Conservation (phyloP, 2,888 invertebrate species). For the Stenodera caucasica region DNA sequence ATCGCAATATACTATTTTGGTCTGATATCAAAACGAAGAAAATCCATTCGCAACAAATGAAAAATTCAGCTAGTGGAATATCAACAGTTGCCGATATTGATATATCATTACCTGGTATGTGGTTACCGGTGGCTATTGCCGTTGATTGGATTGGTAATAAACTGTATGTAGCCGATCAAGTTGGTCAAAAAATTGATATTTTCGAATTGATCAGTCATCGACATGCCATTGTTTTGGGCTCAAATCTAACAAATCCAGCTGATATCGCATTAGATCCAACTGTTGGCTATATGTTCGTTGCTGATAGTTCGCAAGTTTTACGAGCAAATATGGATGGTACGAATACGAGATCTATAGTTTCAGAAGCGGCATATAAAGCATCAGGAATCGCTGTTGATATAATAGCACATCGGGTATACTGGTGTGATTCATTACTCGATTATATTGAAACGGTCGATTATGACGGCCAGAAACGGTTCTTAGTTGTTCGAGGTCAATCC, state of each 20-base stretch:
- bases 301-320: constrained; percentile 80
- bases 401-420: constrained; percentile 87
- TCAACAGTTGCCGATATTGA: constrained; percentile 62
- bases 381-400: constrained; percentile 90
- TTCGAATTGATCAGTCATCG: constrained; percentile 84
- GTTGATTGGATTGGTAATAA: constrained; percentile 98
- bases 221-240: constrained; percentile 89
- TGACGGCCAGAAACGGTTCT: constrained; percentile 78
- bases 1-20: constrained; percentile 80
- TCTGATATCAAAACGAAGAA: constrained; percentile 83
- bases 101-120: constrained; percentile 78
- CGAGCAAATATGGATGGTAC: constrained; percentile 96
- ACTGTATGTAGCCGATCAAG: constrained; percentile 89
- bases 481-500: constrained; percentile 78
- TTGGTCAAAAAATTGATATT: constrained; percentile 93
- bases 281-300: constrained; percentile 83
- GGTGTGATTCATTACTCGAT: constrained; percentile 95
- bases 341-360: constrained; percentile 77
- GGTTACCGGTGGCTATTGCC: constrained; percentile 89
- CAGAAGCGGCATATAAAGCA: constrained; percentile 92
- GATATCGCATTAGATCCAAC: constrained; percentile 94
- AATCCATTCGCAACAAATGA: constrained; percentile 66
- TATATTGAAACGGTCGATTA: constrained; percentile 97
- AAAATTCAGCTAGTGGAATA: constrained; percentile 54
- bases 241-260: constrained; percentile 86